Base-by-base conservation (phyloP, 2,888 invertebrate genomes). In the Monoplex corrugatus region DNA sequence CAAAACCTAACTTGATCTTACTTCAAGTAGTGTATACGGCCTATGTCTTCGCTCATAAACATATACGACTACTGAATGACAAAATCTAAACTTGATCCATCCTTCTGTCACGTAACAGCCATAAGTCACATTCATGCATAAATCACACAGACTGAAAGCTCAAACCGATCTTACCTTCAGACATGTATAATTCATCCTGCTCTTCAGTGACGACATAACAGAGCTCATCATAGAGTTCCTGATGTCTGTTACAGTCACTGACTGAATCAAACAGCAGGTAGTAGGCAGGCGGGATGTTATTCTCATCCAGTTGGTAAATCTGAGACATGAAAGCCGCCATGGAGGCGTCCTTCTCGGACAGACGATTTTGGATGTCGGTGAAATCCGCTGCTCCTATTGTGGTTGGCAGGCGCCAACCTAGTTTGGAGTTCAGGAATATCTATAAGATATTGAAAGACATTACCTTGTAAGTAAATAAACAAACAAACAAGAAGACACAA, bases 341-440 rank as follows among this genome's bases (percentile, higher is more conserved):
- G 6, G n/a, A 84, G 63, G 38, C 32, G 32, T 78, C 44, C 0
- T 89, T 87, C 28, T 87, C 86, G 8, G 45, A 13, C 82, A 88
- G 75, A 16, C 57, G 50, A 8, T 35, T 43, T 23, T 19, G 68
- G 50, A 87, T 84, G 63, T 87, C 84, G 19, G 35, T 32, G 82
- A 90, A 89, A 40, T 88, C 87, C 16, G 28, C n/a, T 1, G 40
- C 40, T 2, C n/a, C 35, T 40, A 90, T 50, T n/a, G 32, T 50
- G 23, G 38, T 28, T 23, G 90, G 90, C 8, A 90, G 86, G 19
- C 45, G 78, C 86, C 86, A 86, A 10, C 88, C 90, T 35, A 90
- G 75, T 32, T 90, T 90, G 50, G 75, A 38, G 78, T 86, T 90
- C 32, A 90, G 78, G 8, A 89, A 43, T 16, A 89, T 83, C 90